Evolutionary conservation across 2,797 vertebrate genomes (phyloP).

Genomic region (Sebastes oblongus): DNA sequence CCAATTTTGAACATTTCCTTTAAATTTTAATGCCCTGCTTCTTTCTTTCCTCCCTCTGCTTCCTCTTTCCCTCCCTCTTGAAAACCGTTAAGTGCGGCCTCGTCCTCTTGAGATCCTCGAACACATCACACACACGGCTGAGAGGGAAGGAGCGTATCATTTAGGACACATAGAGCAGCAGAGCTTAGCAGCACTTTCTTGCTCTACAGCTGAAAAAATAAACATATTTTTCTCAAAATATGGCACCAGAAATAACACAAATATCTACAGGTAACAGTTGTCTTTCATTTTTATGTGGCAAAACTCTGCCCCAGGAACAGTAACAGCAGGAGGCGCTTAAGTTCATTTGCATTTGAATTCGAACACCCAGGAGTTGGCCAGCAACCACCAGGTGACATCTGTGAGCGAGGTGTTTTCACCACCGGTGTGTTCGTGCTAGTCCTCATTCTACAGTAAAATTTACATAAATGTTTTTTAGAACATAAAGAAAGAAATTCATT

Average conservation of each 20-base stretch:
- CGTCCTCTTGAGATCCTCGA: constrained; percentile 32
- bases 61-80: constrained; percentile 7
- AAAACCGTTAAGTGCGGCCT: constrained; percentile 23
- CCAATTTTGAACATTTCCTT: neutral
- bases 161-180: neutral
- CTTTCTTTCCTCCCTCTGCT: neutral
- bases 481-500: no score
- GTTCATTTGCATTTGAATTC: neutral
- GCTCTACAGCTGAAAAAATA: neutral
- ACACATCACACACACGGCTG: constrained; percentile 1
- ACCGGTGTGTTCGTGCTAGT: neutral
- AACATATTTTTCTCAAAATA: neutral
- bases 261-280: constrained; percentile 4
- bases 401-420: neutral
- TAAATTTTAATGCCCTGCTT: constrained; percentile 2
- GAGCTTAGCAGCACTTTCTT: neutral
- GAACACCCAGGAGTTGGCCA: neutral
- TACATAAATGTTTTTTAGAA: neutral
- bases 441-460: neutral
- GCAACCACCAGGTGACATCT: neutral
- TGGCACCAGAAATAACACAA: neutral
- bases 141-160: neutral
- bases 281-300: neutral
- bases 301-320: neutral
- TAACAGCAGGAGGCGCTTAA: neutral